Evolutionary conservation across 2,888 invertebrate genomes (phyloP), one percentile per base, ranked within the genome.

Genomic region (Epinotia bilunana): DNA sequence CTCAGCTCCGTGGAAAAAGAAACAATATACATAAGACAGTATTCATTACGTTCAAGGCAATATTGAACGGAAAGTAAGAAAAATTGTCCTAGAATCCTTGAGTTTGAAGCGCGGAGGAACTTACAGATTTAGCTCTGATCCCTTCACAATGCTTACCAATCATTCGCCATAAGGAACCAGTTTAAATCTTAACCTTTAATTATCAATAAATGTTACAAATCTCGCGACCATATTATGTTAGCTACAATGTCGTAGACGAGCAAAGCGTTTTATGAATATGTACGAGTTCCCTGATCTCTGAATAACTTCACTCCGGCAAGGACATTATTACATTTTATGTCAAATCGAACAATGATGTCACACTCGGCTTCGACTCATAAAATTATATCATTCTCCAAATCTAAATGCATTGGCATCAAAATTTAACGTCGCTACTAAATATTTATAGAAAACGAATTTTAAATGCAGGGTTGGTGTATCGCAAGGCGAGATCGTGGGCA

Each of bases 391-490:
- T 77, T 72, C 78, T 76, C 78, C 80, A 80, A 83, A 85, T 84
- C 82, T 80, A 83, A 87, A 86, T 83, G 82, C 82, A 82, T 81
- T 77, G 83, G 81, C 81, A 82, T 83, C 80, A 83, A 83, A 83
- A 84, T 85, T 85, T 81, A 83, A 74, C 60, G 60, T 60, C 49
- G 46, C 72, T 76, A 68, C 82, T 86, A 87, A 88, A 88, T 88
- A 90, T 90, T 89, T 89, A 90, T 88, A 85, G 88, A 83, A 81
- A 84, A 83, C 83, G 86, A 89, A 88, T 90, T 90, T 89, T 83
- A 90, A 90, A 90, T 88, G 88, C 87, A 83, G 84, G 85, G 84
- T 85, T 84, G 65, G 77, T 90, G 89, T 91, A 92, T 93, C 92
- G 90, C 89, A 81, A 84, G 86, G 84, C 84, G 84, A 88, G 89